These are phyloP conservation scores for Eristalinus sepulchralis DNA, from an alignment of 2,888 invertebrate species.

Conservation along the genomic window DNA sequence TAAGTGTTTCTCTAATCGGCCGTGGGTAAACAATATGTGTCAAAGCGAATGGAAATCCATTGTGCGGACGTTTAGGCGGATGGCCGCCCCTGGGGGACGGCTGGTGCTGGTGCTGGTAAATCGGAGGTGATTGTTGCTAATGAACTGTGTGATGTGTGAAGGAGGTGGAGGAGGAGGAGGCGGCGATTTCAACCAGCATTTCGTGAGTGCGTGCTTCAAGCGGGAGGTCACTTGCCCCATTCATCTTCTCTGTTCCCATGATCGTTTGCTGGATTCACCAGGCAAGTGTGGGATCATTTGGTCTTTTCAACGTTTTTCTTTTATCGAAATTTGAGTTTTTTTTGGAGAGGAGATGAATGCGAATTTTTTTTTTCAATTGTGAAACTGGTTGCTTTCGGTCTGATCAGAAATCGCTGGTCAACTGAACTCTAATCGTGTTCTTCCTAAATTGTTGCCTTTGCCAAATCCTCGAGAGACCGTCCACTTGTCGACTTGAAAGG, in stretches of 20 bases:
- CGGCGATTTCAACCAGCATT: background rate
- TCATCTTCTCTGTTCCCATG: background rate
- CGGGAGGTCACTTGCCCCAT: background rate
- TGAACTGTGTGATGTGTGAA: slow-evolving; percentile 25
- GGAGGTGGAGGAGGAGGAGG: background rate
- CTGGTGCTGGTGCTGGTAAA: background rate
- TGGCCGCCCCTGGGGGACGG: background rate
- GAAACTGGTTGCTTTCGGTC: no score
- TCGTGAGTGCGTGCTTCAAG: background rate
- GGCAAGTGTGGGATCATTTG: background rate
- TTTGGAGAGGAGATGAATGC: no score
- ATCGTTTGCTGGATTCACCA: background rate
- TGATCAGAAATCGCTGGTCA: no score
- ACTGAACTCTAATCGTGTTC: no score
- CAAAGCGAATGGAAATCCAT: slow-evolving; percentile 41
- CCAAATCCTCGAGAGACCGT: no score
- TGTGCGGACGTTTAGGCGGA: slow-evolving; percentile 6
- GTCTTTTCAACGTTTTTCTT: background rate
- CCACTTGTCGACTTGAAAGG: no score
- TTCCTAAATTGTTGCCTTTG: no score
- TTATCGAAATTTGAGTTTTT: no score
- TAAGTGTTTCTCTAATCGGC: slow-evolving; percentile 41
- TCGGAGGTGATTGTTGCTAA: slow-evolving; percentile 27
- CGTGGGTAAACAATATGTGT: slow-evolving; percentile 39
- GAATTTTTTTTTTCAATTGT: no score